Base-by-base conservation (phyloP, 2,888 invertebrate genomes). In the Lysandra coridon region DNA sequence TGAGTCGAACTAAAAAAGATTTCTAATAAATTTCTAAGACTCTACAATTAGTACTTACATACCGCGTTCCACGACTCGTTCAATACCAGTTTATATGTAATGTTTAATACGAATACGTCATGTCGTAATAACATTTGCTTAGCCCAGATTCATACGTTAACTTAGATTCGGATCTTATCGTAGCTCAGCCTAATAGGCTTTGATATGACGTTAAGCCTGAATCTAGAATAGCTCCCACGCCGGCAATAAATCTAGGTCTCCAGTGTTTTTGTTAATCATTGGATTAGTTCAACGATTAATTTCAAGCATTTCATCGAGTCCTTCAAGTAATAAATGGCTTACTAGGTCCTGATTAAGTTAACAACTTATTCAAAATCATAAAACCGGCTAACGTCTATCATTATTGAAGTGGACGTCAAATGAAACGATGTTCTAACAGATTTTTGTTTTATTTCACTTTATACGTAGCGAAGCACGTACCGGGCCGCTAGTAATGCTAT, bases 61-160 rank as follows among this genome's bases (percentile, higher is more conserved):
- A 69, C 17, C 33, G 69, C 33, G 69, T 12, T 14, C 69, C 30
- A 14, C 30, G 30, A 69, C 69, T 69, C 30, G 69, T 69, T 69
- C 69, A 69, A 69, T 69, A 69, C 69, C 33, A 33, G 69, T 69
- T 64, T 69, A 69, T 69, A 69, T 69, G 69, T 69, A 69, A 69
- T 33, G 33, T 33, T 69, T 33, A 69, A 69, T 69, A 69, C 69
- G 69, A 69, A 69, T 14, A 69, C 69, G 23, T 23, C 23, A 69
- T 69, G 12, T 33, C 69, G 69, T 69, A 69, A 69, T 69, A 69
- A 69, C 33, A 69, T 69, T 69, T 69, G 69, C 69, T 69, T 69
- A 69, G 69, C 69, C 69, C 69, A 69, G 69, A 69, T 69, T 69
- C 69, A 37, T 69, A 69, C 4, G 17, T 69, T 37, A 33, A 69